These are phyloP conservation scores for Distichodus sexfasciatus DNA, from an alignment of 2,797 vertebrate genomes.

Conservation along the genomic window DNA sequence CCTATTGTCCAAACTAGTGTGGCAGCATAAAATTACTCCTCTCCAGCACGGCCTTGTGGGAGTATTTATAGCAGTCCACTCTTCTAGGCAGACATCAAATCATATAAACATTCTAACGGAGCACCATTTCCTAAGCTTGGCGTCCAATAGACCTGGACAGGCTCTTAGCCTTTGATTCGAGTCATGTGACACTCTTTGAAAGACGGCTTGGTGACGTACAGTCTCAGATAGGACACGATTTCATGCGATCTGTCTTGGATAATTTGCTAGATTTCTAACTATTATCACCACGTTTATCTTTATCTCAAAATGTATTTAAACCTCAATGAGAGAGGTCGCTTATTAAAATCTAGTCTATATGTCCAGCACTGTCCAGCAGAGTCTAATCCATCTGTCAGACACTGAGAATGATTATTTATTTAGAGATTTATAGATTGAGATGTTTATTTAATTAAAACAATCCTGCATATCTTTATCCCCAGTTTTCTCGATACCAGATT, in stretches of 20 bases:
- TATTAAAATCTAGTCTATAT: too few species aligned
- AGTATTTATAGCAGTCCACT: slow-evolving; percentile 42
- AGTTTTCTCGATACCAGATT: too few species aligned
- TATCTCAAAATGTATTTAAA: too few species aligned
- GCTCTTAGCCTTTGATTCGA: slow-evolving; percentile 12
- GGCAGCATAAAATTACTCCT: slow-evolving; percentile 51
- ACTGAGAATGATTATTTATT: too few species aligned
- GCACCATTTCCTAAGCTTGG: slow-evolving; percentile 7
- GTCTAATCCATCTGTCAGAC: too few species aligned
- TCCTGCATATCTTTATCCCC: too few species aligned
- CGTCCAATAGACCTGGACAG: slow-evolving; percentile 38
- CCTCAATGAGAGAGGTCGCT: too few species aligned
- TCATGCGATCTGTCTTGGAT: slow-evolving; percentile 6
- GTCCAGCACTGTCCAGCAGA: too few species aligned
- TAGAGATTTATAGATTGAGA: too few species aligned
- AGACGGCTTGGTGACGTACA: too few species aligned
- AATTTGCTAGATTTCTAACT: slow-evolving; percentile 6
- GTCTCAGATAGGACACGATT: too few species aligned
- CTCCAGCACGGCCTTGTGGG: slow-evolving; percentile 46
- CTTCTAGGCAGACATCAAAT: slow-evolving; percentile 48
- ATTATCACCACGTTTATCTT: not conserved
- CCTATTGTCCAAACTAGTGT: slow-evolving; percentile 48
- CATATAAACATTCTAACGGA: slow-evolving; percentile 35
- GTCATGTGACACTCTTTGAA: slow-evolving; percentile 26
- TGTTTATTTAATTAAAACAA: too few species aligned